phyloP scores from a whole-genome alignment of 1,140 invertebrate genomes.

The Bombus impatiens region DNA sequence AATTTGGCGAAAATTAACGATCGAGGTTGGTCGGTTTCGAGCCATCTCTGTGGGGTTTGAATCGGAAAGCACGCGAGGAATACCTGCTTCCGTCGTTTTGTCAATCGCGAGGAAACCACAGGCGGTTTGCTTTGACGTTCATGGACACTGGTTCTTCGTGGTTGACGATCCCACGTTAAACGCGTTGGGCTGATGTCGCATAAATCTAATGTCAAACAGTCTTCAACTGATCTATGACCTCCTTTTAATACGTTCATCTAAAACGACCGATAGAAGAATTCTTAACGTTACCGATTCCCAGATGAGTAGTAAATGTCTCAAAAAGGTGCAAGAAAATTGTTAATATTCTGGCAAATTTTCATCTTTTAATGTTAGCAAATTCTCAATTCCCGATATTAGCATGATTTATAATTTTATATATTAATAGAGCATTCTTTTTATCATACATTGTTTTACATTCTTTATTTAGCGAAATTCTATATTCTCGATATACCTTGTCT shows the following conservation, averaged over 20 bases:
- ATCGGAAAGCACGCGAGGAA: neutral
- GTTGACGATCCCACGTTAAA: neutral
- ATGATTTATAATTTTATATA: no score
- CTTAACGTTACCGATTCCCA: no score
- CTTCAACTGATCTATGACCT: no score
- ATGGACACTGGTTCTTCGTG: neutral
- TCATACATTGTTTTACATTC: no score
- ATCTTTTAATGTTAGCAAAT: neutral
- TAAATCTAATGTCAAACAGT: neutral
- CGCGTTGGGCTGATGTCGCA: neutral
- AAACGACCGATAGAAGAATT: neutral
- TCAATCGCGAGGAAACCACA: constrained; percentile 1
- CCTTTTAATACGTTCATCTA: neutral
- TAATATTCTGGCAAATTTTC: no score
- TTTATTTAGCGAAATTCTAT: neutral
- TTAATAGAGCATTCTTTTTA: no score
- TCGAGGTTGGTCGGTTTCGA: neutral
- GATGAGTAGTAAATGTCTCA: neutral
- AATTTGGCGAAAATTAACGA: neutral
- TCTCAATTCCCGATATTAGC: neutral
- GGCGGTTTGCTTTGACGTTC: neutral
- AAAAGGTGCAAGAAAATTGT: neutral
- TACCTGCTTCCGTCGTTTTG: neutral
- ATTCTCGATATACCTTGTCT: neutral
- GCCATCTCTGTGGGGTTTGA: neutral